Evolutionary conservation across 2,797 vertebrate genomes (phyloP), one percentile per base, ranked within the genome.

Genomic region (Enteromius treurensis): DNA sequence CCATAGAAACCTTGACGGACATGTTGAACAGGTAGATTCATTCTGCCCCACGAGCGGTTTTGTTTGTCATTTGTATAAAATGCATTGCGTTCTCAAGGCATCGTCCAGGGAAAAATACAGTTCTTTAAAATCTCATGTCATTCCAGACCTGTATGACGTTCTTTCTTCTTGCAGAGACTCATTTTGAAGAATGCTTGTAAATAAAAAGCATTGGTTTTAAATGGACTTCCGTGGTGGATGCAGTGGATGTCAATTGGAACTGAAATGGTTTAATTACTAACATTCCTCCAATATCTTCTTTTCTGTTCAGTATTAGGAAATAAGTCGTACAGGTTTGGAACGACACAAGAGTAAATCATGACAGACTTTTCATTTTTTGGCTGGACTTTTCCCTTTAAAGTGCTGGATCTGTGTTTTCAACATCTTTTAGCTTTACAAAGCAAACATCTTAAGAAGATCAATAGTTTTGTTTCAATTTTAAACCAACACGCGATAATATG

Each of bases 1-100:
- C 64, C 40, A 60, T 77, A 60, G 74, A 70, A 70, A 83, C 29
- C 32, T 69, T 47, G 81, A 82, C 15, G 1, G 37, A 75, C 58
- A 40, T 29, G 42, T 75, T 32, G 64, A 69, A 83, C 81, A 83
- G 81, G 81, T 83, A 83, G 51, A 68, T 34, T 77, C 6, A 8
- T 10, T 42, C 7, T 14, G 9, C n/a, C 32, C 15, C 45, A 34
- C 34, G 29, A 40, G 32, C 40, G 53, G 10, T 58, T 40, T 23
- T 9, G 10, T 37, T 58, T 60, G 40, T 1, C 4, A 17, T 17
- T 3, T 13, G 10, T 26, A 11, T 23, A 58, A 58, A 64, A 6
- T 64, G 29, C 62, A 58, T 58, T 53, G 70, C 47, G 11, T 21
- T 74, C 34, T 32, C 6, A 64, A 64, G 14, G 6, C 6, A 32